A percentile compares a stretch with the other conserved stretches of the same genome.
phyloP scores from a whole-genome alignment of 2,113 vertebrate genomes.

The Sporophila hypoxantha region DNA sequence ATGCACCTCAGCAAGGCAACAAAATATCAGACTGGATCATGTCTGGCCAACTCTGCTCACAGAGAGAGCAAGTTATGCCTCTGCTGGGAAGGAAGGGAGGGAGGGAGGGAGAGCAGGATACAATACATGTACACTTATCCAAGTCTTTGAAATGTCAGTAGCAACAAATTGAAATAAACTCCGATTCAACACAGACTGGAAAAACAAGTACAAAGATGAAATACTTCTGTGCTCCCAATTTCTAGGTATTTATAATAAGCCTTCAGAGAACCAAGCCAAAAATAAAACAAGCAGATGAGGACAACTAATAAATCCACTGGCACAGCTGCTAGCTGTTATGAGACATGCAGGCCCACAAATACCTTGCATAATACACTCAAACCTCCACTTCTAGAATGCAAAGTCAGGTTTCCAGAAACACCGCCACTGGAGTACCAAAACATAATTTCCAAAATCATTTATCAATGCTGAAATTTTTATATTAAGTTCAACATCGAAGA shows the following conservation, averaged over 20 bases:
- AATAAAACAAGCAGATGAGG: neutral
- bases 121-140: neutral
- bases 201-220: neutral
- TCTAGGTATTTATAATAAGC: neutral
- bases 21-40: neutral
- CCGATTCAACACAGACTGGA: neutral
- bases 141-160: neutral
- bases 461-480: neutral
- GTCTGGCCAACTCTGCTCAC: neutral
- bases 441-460: neutral
- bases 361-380: neutral
- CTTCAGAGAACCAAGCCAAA: neutral
- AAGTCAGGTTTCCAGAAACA: neutral
- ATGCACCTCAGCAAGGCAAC: neutral
- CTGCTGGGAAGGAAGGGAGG: neutral
- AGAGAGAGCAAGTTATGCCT: neutral
- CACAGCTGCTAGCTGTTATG: neutral
- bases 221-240: neutral
- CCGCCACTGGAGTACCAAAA: neutral
- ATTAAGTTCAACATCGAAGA: neutral
- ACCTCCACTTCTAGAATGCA: neutral
- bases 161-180: neutral
- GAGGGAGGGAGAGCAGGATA: neutral
- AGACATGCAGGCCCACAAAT: neutral
- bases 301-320: neutral